Evolutionary conservation across 1,140 invertebrate species (phyloP), one percentile per base, ranked within the genome.

Genomic region (Rhagoletis pomonella): DNA sequence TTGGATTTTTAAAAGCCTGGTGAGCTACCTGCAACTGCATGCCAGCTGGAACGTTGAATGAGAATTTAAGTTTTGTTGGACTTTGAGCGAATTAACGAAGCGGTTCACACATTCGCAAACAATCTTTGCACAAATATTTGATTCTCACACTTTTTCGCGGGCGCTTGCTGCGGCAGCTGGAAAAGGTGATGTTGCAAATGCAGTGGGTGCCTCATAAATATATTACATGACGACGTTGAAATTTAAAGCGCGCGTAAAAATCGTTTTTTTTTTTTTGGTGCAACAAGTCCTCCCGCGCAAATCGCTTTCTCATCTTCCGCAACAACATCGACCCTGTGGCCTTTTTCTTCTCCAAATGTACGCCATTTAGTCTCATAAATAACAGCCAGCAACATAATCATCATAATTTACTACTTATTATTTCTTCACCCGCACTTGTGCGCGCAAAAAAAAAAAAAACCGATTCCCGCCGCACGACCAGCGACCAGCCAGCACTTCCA

Each of bases 361-460:
- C 67, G 39, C 4, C 67, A 17, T 55, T 81, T 81, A 81, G 29
- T 81, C 73, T 50, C 73, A 81, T 58, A 81, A 81, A 81, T 81
- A 81, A 19, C 17, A 81, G 47, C n/a, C 44, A 81, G 47, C 73
- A 19, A 42, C 47, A 81, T 81, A 81, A 81, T 55, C 44, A 55
- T 81, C 73, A 81, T 81, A 58, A 81, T 81, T 81, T 81, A 81
- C 47, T 81, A 50, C n/a, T 81, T 81, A 81, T 55, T 55, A 50
- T 77, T 29, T 19, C 10, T 39, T 29, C 73, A 29, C 47, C 47
- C 73, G 17, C 73, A 19, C 47, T 39, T 7, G 29, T 9, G 47
- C 12, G n/a, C 55, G 47, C 73, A 9, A 50, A 77, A 81, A 55
- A 42, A 81, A 55, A 42, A 10, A 3, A 14, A 2, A 47, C 9